Evolutionary conservation across 2,113 vertebrate genomes (phyloP), one percentile per base, ranked within the genome.

Genomic region (Abramis brama): DNA sequence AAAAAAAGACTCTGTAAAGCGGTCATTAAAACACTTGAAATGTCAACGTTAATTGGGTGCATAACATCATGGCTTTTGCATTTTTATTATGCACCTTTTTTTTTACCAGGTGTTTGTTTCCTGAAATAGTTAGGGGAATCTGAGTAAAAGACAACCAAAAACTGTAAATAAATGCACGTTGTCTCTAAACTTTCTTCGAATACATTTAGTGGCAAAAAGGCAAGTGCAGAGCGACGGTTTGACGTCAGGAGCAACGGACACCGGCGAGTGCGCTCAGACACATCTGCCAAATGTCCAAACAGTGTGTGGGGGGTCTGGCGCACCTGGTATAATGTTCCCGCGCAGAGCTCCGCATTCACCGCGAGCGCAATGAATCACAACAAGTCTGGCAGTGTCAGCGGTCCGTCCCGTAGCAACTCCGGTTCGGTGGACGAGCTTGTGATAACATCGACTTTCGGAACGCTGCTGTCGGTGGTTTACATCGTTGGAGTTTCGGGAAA

Each of bases 401-500:
- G 85, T 62, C 89, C 90, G 66, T 88, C 91, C 85, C 88, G 77
- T 80, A 83, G 89, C 76, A 86, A 89, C 50, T 89, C 91, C 33
- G 91, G 91, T 11, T 91, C 89, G 1, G 83, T 84, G 76, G 95
- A 96, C 2, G 95, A 96, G 12, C 92, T 96, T 89, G 90, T 96
- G 2, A 94, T 97, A 87, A 95, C 96, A 19, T 95, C 95, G 33
- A 96, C 96, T n/a, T 97, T 97, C 89, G 96, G 97, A 84, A 96
- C 95, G 23, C 93, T 97, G 68, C 94, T 97, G 25, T 97, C 96
- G 27, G 87, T 96, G n/a, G 96, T 97, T 85, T 97, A 96, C 85
- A 89, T 97, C 23, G 89, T 96, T 76, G 97, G 97, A 1, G 96
- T 97, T 89, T 95, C 95, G 19, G 97, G 97, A 4, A 97, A 97